These are phyloP conservation scores for Nasonovia ribisnigri DNA, from an alignment of 2,888 invertebrate species.

Conservation along the genomic window DNA sequence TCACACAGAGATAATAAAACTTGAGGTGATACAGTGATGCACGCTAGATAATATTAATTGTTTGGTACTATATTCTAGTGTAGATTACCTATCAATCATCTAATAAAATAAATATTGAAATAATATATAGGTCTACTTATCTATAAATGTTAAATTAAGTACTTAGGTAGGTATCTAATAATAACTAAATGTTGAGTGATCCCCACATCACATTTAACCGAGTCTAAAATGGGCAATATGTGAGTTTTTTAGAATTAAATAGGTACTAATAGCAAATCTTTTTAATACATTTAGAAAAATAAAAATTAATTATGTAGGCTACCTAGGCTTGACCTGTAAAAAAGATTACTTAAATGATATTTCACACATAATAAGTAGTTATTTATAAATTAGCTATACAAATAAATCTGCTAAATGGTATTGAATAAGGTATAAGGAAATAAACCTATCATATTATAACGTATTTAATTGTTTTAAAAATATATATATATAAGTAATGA, in stretches of 20 bases:
- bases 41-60: background rate
- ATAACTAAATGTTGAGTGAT: background rate
- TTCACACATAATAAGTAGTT: background rate
- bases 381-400: background rate
- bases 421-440: background rate
- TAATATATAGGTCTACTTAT: background rate
- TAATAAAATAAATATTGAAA: background rate
- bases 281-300: background rate
- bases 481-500: too few species aligned
- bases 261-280: background rate
- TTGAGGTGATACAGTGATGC: background rate
- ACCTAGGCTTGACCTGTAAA: too few species aligned
- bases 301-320: background rate
- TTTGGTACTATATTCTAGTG: background rate
- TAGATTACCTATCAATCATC: background rate
- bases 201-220: too few species aligned
- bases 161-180: background rate
- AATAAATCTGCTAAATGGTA: background rate
- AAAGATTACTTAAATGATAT: background rate
- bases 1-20: background rate
- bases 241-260: background rate
- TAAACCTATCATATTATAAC: background rate
- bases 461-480: background rate
- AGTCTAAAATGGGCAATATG: background rate
- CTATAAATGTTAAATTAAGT: background rate